Percentiles rank a stretch among this genome's conserved stretches.
Evolutionary conservation across 2,797 vertebrate species (phyloP).

Genomic region (Lepus townsendii): DNA sequence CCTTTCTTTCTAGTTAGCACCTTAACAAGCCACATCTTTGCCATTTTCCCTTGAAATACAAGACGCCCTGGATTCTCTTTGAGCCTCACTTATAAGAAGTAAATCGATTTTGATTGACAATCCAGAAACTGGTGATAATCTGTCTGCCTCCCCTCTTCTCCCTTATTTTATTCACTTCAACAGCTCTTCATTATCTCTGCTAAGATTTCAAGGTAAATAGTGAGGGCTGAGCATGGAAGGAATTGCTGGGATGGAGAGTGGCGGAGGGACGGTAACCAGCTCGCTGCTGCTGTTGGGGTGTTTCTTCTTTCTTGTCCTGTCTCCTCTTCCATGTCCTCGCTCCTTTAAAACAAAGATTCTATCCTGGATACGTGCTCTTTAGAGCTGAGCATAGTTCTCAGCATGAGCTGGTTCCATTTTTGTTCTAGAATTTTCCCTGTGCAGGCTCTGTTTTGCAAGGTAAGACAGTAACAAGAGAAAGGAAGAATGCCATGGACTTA

Average conservation of each 20-base stretch:
- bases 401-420: background rate
- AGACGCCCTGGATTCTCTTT: background rate
- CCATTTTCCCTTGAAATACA: background rate
- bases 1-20: background rate
- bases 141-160: background rate
- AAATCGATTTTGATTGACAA: background rate
- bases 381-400: background rate
- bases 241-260: background rate
- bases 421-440: background rate
- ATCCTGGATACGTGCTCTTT: background rate
- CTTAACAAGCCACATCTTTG: background rate
- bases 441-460: background rate
- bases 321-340: background rate
- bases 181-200: background rate
- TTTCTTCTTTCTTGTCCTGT: background rate
- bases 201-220: slow-evolving; percentile 9
- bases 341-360: background rate
- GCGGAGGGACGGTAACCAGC: background rate
- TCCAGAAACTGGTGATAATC: background rate
- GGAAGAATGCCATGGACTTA: background rate
- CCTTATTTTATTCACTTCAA: background rate
- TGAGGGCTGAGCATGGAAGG: background rate
- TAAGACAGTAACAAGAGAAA: background rate
- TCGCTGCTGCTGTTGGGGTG: background rate
- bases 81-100: background rate